These are phyloP conservation scores for Crotalus tigris DNA, from an alignment of 2,113 vertebrate species.

Conservation along the genomic window DNA sequence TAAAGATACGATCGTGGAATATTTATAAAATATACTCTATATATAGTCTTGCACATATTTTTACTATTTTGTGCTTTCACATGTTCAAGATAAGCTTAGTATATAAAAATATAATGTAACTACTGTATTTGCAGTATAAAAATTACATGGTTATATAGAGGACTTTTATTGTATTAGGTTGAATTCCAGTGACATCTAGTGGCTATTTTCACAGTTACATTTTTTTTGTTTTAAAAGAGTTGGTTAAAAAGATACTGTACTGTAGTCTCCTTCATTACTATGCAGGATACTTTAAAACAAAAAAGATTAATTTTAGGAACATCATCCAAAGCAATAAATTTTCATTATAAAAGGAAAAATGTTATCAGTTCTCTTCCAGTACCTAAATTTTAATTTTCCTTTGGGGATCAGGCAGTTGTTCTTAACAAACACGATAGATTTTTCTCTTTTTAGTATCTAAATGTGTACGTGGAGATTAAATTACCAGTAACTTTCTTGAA, in stretches of 20 bases:
- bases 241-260: neutral
- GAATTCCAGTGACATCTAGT: conserved; percentile 62
- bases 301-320: neutral
- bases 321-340: neutral
- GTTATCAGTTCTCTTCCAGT: neutral
- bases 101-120: neutral
- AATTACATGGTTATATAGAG: neutral
- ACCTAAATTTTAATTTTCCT: neutral
- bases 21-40: neutral
- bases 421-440: neutral
- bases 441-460: neutral
- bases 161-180: conserved; percentile 5
- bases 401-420: neutral
- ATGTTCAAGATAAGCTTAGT: neutral
- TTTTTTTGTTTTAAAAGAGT: neutral
- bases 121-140: neutral
- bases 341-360: neutral
- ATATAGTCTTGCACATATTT: neutral
- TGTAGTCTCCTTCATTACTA: neutral
- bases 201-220: conserved; percentile 37
- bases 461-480: neutral
- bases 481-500: neutral
- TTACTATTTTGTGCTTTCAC: neutral
- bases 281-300: neutral
- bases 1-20: neutral